These are phyloP conservation scores for Nysson spinosus DNA, from an alignment of 2,888 invertebrate species.

Conservation along the genomic window DNA sequence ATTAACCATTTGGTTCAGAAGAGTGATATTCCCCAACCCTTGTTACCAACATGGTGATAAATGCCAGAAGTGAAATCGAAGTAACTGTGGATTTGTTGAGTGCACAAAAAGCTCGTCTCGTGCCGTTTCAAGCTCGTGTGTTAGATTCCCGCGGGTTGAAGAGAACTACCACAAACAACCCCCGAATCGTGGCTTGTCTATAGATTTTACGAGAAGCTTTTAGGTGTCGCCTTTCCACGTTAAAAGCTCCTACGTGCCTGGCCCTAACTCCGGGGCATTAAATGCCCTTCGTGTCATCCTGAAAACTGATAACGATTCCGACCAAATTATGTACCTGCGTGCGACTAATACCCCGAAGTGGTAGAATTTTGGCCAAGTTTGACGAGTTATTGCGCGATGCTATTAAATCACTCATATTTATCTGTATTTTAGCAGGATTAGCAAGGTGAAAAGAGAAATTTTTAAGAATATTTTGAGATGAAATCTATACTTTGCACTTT, in stretches of 20 bases:
- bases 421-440: too few relatives aligned
- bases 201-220: slow-evolving; percentile 42
- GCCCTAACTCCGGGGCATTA: slow-evolving; percentile 9
- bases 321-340: background rate
- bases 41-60: background rate
- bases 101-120: slow-evolving; percentile 13
- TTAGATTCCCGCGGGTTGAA: background rate
- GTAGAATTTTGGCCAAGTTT: too few relatives aligned
- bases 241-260: slow-evolving; percentile 44
- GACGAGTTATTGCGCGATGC: too few relatives aligned
- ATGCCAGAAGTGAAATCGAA: slow-evolving; percentile 1
- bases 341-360: too few relatives aligned
- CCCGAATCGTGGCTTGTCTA: background rate
- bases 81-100: slow-evolving; percentile 6
- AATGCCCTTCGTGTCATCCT: slow-evolving; percentile 11
- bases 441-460: too few relatives aligned
- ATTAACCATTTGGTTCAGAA: too few relatives aligned
- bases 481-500: too few relatives aligned
- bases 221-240: slow-evolving; percentile 34
- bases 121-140: background rate
- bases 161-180: too few relatives aligned
- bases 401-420: too few relatives aligned
- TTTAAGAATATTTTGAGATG: too few relatives aligned
- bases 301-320: slow-evolving; percentile 22
- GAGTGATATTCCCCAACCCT: too few relatives aligned